Base-by-base conservation (phyloP, 2,113 vertebrate species). In the Arothron firmamentum region DNA sequence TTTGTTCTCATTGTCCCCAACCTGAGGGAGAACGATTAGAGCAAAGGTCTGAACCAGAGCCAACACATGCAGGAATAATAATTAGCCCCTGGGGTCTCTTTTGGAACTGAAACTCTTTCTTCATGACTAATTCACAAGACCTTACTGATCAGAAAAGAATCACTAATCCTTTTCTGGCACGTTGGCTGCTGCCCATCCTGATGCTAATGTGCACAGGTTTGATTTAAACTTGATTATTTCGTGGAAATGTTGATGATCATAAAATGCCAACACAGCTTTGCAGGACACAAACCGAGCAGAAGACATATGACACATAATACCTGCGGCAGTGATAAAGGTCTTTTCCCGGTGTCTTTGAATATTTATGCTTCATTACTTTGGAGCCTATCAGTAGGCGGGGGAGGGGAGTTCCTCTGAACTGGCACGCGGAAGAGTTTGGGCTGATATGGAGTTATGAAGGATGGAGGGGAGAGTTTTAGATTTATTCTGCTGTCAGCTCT, bases 41-140 rank as follows among this genome's bases (percentile, higher is more conserved):
- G 76, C 69, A 78, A 70, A 78, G 69, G 64, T 79, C 67, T 80
- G 76, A 71, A 72, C 62, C 62, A 2, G 6, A 56, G 77, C 73
- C 80, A 83, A 72, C 64, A 55, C 61, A 77, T 79, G 66, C 67
- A 73, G 73, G 68, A 59, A 75, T 83, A 7, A 85, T 90, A 91
- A 92, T 92, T 91, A 87, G 87, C 77, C 90, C 81, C 87, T 20
- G 62, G 87, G 85, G 84, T 76, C 59, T 70, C 80, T 82, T 87
- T 81, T 84, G 78, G 82, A 79, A 70, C 56, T 66, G 59, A 86
- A 78, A 67, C 55, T 75, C 68, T 50, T 57, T 51, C 71, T 78
- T 84, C 81, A 85, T 89, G 62, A 79, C 71, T 86, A 80, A 86
- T 84, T 84, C 79, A 89, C 64, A 72, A 80, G 66, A 77, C 72